Evolutionary conservation across 2,113 vertebrate genomes (phyloP), one percentile per base, ranked within the genome.

Genomic region (Gopherus evgoodei): DNA sequence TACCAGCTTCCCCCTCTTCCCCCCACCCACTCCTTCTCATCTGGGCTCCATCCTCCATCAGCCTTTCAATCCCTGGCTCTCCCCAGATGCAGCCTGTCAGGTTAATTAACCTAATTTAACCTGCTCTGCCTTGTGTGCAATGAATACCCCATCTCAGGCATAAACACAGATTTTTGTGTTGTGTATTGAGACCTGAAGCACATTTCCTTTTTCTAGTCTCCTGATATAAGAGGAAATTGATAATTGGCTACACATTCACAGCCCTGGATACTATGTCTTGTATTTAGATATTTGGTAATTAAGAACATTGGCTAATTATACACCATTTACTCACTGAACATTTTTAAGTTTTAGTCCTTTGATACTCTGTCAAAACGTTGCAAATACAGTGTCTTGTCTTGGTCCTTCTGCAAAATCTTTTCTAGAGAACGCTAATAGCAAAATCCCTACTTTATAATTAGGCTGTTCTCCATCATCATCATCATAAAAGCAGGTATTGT

Each of bases 351-450:
- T 91, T 81, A 92, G 62, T 95, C 87, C 56, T 81, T 76, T 79
- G 54, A 52, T 56, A 50, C 42, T 93, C 84, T 83, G 49, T 88
- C 94, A 89, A 94, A 81, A 94, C 95, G 93, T 22, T 97, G 91
- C 89, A 96, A 94, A 96, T 54, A 88, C 76, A 94, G 75, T 81
- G 83, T 91, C n/a, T 86, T 84, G 65, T 57, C 49, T n/a, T 22
- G 50, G 35, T 47, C 83, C 81, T 85, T 52, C 27, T 44, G 14
- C 35, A 88, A 91, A 94, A 90, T 91, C 72, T 65, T 81, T 93
- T 79, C 88, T 93, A 93, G 94, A 19, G 59, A 95, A 95, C 88
- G 78, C 78, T 95, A 92, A 94, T 95, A 88, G 91, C 78, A 81
- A 92, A 93, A 93, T 82, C 79, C 81, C 79, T 72, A 86, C 25